Conservation (phyloP, 35 echinoderm and acorn worm genomes). For the Diadema setosum region DNA sequence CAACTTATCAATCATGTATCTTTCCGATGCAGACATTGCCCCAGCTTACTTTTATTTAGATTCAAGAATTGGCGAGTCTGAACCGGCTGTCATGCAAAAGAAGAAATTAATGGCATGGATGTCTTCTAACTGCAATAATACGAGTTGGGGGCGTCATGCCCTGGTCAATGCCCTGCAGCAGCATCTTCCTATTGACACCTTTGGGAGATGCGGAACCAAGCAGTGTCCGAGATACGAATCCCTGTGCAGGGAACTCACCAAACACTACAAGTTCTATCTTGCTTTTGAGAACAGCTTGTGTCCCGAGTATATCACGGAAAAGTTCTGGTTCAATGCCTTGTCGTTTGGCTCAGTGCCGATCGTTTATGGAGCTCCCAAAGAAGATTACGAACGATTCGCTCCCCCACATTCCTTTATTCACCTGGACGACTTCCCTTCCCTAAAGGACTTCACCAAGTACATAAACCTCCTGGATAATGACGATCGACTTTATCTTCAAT, state of each 20-base stretch:
- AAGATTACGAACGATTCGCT: conserved; percentile 27
- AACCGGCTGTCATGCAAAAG: not conserved
- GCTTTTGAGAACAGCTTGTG: conserved; percentile 61
- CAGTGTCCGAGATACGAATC: not conserved
- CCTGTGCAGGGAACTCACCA: not conserved
- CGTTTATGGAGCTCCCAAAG: conserved; percentile 30
- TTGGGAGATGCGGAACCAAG: conserved; percentile 43
- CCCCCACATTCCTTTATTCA: conserved; percentile 62
- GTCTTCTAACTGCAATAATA: conserved; percentile 8
- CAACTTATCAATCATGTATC: conserved; percentile 46
- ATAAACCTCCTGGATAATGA: conserved; percentile 29
- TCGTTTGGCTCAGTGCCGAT: conserved; percentile 23
- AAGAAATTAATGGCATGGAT: conserved; percentile 2
- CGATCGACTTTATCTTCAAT: conserved; percentile 32
- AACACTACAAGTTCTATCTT: conserved; percentile 43
- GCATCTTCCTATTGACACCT: conserved; percentile 21
- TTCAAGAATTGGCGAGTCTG: not conserved
- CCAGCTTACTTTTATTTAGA: conserved; percentile 52
- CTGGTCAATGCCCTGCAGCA: not conserved
- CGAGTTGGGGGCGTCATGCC: not conserved
- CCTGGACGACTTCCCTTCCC: conserved; percentile 37
- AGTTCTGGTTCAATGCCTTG: conserved; percentile 59
- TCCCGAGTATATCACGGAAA: conserved; percentile 70
- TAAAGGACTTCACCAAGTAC: conserved; percentile 35
- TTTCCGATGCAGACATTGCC: conserved; percentile 10